Conservation (phyloP, 92 coral and sea anemone species). For the Nematostella vectensis region DNA sequence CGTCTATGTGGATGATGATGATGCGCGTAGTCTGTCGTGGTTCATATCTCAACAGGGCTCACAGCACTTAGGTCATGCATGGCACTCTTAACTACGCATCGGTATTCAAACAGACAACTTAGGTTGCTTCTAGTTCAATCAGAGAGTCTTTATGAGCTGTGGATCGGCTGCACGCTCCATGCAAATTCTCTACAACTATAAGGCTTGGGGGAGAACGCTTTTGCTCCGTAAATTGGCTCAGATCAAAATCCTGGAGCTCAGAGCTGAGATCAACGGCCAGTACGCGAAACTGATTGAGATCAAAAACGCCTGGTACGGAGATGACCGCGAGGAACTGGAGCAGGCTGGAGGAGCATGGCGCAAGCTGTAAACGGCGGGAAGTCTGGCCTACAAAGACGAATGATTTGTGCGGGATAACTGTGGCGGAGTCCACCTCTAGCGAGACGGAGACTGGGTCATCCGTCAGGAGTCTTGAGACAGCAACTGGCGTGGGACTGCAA, state of each 20-base stretch:
- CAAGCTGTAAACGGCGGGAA: slow-evolving; percentile 58
- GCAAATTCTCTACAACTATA: slow-evolving; percentile 62
- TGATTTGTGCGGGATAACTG: slow-evolving; percentile 25
- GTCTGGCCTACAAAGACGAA: slow-evolving; percentile 85
- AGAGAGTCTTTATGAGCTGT: too few relatives aligned
- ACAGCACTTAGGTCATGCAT: too few relatives aligned
- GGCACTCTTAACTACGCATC: too few relatives aligned
- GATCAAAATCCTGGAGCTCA: slow-evolving; percentile 20
- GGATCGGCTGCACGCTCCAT: too few relatives aligned
- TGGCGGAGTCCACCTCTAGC: slow-evolving; percentile 24
- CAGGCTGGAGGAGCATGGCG: slow-evolving; percentile 41
- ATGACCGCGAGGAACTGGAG: slow-evolving; percentile 62
- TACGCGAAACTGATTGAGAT: slow-evolving; percentile 74
- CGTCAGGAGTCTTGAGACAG: slow-evolving; percentile 5
- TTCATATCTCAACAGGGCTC: too few relatives aligned
- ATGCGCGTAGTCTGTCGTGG: too few relatives aligned
- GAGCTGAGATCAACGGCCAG: slow-evolving; percentile 36
- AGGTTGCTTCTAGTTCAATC: slow-evolving; percentile 7
- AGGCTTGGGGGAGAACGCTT: slow-evolving; percentile 83
- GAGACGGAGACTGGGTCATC: slow-evolving; percentile 11
- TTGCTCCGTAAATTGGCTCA: slow-evolving; percentile 45
- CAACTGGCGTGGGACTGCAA: slow-evolving; percentile 3
- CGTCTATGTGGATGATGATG: too few relatives aligned
- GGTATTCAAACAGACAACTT: too few relatives aligned
- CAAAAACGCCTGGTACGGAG: slow-evolving; percentile 81